A percentile compares a stretch with the other conserved stretches of the same genome.
Conservation (phyloP, 2,888 invertebrate genomes). For the Caenorhabditis sinica region DNA sequence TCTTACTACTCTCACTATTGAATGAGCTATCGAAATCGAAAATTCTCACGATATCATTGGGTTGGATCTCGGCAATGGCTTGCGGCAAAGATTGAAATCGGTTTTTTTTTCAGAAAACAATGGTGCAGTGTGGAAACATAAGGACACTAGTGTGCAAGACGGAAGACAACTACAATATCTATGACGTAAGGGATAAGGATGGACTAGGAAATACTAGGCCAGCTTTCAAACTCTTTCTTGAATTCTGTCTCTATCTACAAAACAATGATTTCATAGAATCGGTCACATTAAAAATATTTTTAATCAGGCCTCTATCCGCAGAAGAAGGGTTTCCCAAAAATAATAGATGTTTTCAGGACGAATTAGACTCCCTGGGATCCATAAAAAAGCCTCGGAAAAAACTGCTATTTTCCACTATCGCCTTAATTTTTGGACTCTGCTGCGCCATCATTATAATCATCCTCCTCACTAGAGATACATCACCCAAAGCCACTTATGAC, state of each 20-base stretch:
- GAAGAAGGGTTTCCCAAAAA: too few species aligned
- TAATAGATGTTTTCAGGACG: slow-evolving; percentile 29
- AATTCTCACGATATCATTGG: slow-evolving; percentile 53
- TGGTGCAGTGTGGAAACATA: slow-evolving; percentile 45
- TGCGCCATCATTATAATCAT: slow-evolving; percentile 5
- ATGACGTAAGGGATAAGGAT: slow-evolving; percentile 32
- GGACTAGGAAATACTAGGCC: too few species aligned
- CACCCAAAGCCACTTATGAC: slow-evolving; percentile 54
- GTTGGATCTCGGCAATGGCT: neutral
- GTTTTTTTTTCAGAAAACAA: slow-evolving; percentile 29
- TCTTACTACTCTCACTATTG: neutral
- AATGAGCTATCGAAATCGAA: slow-evolving; percentile 42
- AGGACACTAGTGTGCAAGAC: slow-evolving; percentile 40
- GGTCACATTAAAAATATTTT: too few species aligned
- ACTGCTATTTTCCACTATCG: neutral
- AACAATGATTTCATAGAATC: too few species aligned
- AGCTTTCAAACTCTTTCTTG: too few species aligned
- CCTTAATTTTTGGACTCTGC: neutral
- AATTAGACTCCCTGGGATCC: slow-evolving; percentile 39
- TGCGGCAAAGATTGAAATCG: neutral
- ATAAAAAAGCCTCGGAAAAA: slow-evolving; percentile 37
- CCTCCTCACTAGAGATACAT: slow-evolving; percentile 20
- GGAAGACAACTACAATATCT: slow-evolving; percentile 47
- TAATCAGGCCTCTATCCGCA: too few species aligned
- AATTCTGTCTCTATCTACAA: too few species aligned